Evolutionary conservation across 2,797 vertebrate genomes (phyloP), one percentile per base, ranked within the genome.

Genomic region (Merluccius polli): DNA sequence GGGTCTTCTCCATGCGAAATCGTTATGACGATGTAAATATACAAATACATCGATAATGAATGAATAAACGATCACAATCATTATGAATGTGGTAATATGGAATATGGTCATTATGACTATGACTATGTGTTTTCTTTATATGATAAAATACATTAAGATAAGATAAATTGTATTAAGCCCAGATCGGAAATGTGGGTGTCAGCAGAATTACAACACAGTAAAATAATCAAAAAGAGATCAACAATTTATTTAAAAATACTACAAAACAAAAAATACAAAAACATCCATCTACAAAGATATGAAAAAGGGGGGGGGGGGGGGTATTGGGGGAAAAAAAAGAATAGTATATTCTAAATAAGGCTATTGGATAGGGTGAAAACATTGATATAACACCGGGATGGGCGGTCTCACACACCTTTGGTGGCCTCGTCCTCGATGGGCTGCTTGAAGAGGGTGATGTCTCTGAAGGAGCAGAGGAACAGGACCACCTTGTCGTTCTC

Each of bases 401-500:
- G 41, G 41, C 1, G 41, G 41, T 3, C 9, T 0, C 41, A 15
- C 88, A 81, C 72, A 99, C 97, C 97, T 95, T 95, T 97, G 15
- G 95, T 97, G 79, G 94, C 94, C 75, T 99, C 97, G 84, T 99
- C 97, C 81, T 99, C 97, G 36, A 99, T 99, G 0, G 97, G 97
- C 88, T 98, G 97, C 79, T 99, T 99, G 93, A 98, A 99, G 73
- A 97, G 92, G 0, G 97, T 99, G 87, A 99, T 99, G 91, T 99
- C 97, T 87, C 98, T 98, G 84, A 99, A 99, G 9, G 97, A 98
- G 90, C 97, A 98, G 83, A 99, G 91, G 90, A 98, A 98, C 85
- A 99, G 93, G 86, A 99, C 97, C 88, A 98, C 97, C 85, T 97
- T 99, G 91, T 99, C 97, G 7, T 98, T 96, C 82, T 99, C 97